Conservation (phyloP, 2,888 invertebrate species). For the Xestia sexstrigata region DNA sequence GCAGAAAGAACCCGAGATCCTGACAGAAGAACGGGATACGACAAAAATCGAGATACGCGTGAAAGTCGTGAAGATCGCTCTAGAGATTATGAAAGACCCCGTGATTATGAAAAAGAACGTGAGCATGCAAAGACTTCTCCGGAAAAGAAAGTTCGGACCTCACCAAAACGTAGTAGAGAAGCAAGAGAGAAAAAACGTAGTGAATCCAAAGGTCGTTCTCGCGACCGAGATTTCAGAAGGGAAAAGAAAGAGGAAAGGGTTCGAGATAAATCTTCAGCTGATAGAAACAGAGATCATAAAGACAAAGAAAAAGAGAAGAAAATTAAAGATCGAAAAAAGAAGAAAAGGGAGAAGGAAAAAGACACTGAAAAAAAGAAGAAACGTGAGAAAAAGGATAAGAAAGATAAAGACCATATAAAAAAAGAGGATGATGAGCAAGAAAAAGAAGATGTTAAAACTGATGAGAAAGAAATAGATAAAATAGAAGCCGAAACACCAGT, state of each 20-base stretch:
- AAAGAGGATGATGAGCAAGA: slow-evolving; percentile 76
- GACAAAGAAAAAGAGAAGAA: slow-evolving; percentile 91
- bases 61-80: slow-evolving; percentile 79
- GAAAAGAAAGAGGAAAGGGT: slow-evolving; percentile 89
- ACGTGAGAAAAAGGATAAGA: slow-evolving; percentile 90
- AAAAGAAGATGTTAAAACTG: slow-evolving; percentile 58
- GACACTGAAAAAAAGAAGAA: slow-evolving; percentile 88
- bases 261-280: slow-evolving; percentile 84
- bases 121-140: slow-evolving; percentile 85
- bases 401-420: slow-evolving; percentile 85
- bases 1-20: slow-evolving; percentile 83
- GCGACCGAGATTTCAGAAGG: slow-evolving; percentile 89
- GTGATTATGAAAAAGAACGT: slow-evolving; percentile 86
- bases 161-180: slow-evolving; percentile 85
- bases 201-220: slow-evolving; percentile 86
- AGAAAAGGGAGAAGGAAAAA: slow-evolving; percentile 89
- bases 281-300: slow-evolving; percentile 89
- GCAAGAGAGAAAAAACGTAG: slow-evolving; percentile 84
- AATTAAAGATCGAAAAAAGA: slow-evolving; percentile 87
- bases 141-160: slow-evolving; percentile 81
- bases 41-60: slow-evolving; percentile 79
- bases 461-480: slow-evolving; percentile 54
- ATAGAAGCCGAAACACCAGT: slow-evolving; percentile 30
- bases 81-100: slow-evolving; percentile 79
- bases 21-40: slow-evolving; percentile 79